These are phyloP conservation scores for Cephus sareptanus DNA, from an alignment of 2,888 invertebrate species.

Conservation along the genomic window DNA sequence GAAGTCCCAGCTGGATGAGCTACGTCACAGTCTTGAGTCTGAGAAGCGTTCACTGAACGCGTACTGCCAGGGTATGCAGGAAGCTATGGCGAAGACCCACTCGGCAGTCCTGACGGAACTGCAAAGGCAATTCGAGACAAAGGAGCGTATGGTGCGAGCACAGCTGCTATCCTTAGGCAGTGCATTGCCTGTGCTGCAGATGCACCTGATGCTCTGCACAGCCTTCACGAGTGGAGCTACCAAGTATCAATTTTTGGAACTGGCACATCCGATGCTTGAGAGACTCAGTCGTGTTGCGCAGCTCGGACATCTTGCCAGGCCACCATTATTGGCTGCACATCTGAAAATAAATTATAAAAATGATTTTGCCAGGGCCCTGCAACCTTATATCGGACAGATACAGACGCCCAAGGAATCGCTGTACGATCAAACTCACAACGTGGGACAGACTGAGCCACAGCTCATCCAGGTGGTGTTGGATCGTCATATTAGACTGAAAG, in stretches of 20 bases:
- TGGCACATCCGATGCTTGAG: constrained; percentile 76
- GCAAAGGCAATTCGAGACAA: constrained; percentile 72
- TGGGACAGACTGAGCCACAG: constrained; percentile 45
- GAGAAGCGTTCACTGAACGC: constrained; percentile 76
- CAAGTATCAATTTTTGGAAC: constrained; percentile 79
- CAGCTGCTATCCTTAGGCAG: constrained; percentile 71
- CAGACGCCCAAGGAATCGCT: constrained; percentile 49
- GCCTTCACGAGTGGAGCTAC: constrained; percentile 79
- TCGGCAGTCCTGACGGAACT: constrained; percentile 75
- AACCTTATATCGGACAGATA: constrained; percentile 70
- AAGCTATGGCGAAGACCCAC: constrained; percentile 76
- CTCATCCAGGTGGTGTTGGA: constrained; percentile 48
- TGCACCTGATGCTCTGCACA: constrained; percentile 77
- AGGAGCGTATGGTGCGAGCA: constrained; percentile 69
- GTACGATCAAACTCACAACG: constrained; percentile 53
- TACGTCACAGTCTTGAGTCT: constrained; percentile 73
- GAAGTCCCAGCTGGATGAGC: constrained; percentile 75
- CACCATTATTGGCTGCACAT: constrained; percentile 51
- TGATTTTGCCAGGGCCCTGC: constrained; percentile 74
- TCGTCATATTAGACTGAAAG: not conserved
- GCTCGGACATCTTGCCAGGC: constrained; percentile 71
- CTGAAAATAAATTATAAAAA: constrained; percentile 71
- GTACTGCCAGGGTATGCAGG: constrained; percentile 76
- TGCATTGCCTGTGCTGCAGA: constrained; percentile 76
- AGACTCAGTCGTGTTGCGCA: constrained; percentile 75